Percentiles rank a stretch among this genome's conserved stretches.
Conservation (phyloP, 2,888 invertebrate species). For the Callinectes sapidus region DNA sequence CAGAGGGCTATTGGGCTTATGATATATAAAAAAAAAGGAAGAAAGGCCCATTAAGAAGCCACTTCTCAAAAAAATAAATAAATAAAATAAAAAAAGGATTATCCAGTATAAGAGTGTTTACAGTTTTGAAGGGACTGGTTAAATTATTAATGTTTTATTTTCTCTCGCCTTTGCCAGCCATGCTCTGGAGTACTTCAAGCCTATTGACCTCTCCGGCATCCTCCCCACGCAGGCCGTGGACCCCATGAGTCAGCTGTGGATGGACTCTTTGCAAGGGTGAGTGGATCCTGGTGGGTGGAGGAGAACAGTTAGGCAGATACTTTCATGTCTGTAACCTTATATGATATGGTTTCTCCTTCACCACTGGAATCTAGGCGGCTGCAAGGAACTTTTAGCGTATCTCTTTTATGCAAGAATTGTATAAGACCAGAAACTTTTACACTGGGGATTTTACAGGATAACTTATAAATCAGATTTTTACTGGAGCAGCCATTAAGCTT, state of each 20-base stretch:
- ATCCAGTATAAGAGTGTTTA: neutral
- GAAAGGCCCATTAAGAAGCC: no score
- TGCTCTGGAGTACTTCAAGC: conserved; percentile 63
- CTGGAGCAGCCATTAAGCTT: neutral
- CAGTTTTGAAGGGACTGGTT: neutral
- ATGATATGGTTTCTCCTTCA: no score
- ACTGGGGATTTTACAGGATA: no score
- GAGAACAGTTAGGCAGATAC: neutral
- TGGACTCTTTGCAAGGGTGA: conserved; percentile 52
- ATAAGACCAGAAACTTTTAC: no score
- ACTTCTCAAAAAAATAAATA: no score
- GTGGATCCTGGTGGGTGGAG: conserved; percentile 15
- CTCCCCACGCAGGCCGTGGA: conserved; percentile 44
- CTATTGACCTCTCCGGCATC: conserved; percentile 57
- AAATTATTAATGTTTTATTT: neutral
- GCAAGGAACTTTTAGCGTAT: no score
- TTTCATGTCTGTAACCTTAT: neutral
- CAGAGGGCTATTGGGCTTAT: no score
- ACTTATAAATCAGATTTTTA: no score
- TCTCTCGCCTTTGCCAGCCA: conserved; percentile 47
- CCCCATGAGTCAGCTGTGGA: conserved; percentile 64
- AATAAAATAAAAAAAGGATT: no score
- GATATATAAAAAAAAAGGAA: no score
- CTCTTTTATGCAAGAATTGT: no score
- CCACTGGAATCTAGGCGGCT: no score